These are phyloP conservation scores for Mellilla xanthometata DNA, from an alignment of 2,888 invertebrate genomes.

Conservation along the genomic window DNA sequence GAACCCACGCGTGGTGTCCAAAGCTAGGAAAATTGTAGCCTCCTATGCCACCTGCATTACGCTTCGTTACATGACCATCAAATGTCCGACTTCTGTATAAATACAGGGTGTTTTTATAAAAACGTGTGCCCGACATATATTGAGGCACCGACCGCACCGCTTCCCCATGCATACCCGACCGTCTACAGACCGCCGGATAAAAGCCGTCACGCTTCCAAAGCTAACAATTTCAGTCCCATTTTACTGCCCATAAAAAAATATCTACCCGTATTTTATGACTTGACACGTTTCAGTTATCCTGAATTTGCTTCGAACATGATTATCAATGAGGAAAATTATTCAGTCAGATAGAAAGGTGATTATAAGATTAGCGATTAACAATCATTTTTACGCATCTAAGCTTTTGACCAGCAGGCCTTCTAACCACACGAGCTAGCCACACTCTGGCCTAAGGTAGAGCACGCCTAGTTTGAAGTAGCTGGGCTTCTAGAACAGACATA, in stretches of 20 bases:
- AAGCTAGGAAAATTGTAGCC: slow-evolving; percentile 2
- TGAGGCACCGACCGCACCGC: slow-evolving; percentile 18
- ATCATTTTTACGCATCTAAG: too few species aligned
- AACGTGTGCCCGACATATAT: slow-evolving; percentile 19
- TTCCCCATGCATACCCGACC: background rate
- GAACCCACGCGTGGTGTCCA: too few species aligned
- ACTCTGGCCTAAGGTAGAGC: too few species aligned
- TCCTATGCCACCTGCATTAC: background rate
- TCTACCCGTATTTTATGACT: slow-evolving; percentile 54
- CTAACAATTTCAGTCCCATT: slow-evolving; percentile 54
- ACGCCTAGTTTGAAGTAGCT: too few species aligned
- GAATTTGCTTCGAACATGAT: slow-evolving; percentile 33
- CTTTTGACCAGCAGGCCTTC: too few species aligned
- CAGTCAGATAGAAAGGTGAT: too few species aligned
- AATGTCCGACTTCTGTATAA: slow-evolving; percentile 7
- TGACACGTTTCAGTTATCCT: slow-evolving; percentile 45
- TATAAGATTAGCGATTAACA: too few species aligned
- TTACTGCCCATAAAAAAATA: slow-evolving; percentile 63
- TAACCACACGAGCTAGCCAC: too few species aligned
- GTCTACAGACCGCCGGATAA: slow-evolving; percentile 10
- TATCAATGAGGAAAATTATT: slow-evolving; percentile 13
- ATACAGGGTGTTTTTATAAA: slow-evolving; percentile 15
- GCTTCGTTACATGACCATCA: slow-evolving; percentile 9
- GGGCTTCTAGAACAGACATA: too few species aligned
- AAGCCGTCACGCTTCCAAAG: slow-evolving; percentile 33